These are phyloP conservation scores for Eulithis testata DNA, from an alignment of 2,888 invertebrate species.

Conservation along the genomic window DNA sequence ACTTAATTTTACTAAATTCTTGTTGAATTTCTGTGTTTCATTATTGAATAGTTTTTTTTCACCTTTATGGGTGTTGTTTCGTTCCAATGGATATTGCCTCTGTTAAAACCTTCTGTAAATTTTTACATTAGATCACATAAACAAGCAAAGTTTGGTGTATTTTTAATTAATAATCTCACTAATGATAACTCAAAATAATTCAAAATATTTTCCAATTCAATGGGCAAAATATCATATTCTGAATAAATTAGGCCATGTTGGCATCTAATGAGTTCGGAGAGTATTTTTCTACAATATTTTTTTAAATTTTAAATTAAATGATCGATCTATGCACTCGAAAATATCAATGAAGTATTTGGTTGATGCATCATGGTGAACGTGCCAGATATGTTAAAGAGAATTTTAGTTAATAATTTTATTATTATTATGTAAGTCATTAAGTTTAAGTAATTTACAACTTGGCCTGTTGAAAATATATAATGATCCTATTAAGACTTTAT, in stretches of 20 bases:
- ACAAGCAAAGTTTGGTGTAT: constrained; percentile 34
- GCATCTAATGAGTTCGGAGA: constrained; percentile 74
- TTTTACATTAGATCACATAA: constrained; percentile 32
- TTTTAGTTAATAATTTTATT: constrained; percentile 85
- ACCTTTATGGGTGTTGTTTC: constrained; percentile 36
- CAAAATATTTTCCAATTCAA: constrained; percentile 53
- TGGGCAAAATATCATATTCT: constrained; percentile 68
- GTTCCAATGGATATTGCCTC: constrained; percentile 39
- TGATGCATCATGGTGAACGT: constrained; percentile 79
- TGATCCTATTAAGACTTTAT: constrained; percentile 84
- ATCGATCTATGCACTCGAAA: constrained; percentile 75
- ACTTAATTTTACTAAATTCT: constrained; percentile 31
- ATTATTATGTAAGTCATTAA: constrained; percentile 84
- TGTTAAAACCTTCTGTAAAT: constrained; percentile 23
- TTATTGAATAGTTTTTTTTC: constrained; percentile 36
- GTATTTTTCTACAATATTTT: constrained; percentile 84
- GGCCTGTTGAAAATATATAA: constrained; percentile 83
- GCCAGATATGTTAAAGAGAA: constrained; percentile 83
- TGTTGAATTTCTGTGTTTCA: constrained; percentile 2
- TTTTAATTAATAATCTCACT: constrained; percentile 67
- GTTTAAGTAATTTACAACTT: constrained; percentile 85
- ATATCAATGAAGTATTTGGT: constrained; percentile 80
- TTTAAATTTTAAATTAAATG: constrained; percentile 70
- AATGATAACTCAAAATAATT: constrained; percentile 65
- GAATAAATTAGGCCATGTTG: constrained; percentile 70